Base-by-base conservation (phyloP, 2,797 vertebrate genomes). In the Tokudaia muenninki region DNA sequence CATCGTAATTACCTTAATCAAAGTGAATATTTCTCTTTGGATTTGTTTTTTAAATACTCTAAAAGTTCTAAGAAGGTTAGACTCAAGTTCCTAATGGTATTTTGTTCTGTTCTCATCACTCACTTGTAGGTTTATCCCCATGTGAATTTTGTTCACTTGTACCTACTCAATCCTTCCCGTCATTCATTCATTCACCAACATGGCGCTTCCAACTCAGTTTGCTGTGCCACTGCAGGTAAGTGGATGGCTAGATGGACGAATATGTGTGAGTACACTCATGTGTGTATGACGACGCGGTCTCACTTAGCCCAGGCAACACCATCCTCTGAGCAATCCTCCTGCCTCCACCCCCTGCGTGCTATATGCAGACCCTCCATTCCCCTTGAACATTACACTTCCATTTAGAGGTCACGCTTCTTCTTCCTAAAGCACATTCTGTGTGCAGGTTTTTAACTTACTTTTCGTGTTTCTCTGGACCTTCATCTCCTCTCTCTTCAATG, bases 1-100 rank as follows among this genome's bases (percentile, higher is more conserved):
- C 47, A 78, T 83, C 6, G 7, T 87, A 86, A 80, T 61, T 67
- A 50, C 47, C 47, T 94, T 92, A 89, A 89, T 83, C 55, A 75
- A 80, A 47, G 17, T 52, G 10, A 29, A 61, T 87, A 12, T 81
- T 94, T 79, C 63, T 83, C 78, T 19, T 91, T 50, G 1, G 37
- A 82, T 41, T 91, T 41, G 21, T 59, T 90, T 91, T 77, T 84
- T 70, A 16, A 89, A 86, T 70, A 57, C 75, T 81, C 41, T 65
- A 44, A 24, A 91, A 91, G 79, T 74, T 50, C 13, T 88, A 93
- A 91, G 57, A 91, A 83, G 57, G 57, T 26, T 26, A 21, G 8
- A 41, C 55, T 55, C 1, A 31, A 26, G 16, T 83, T 91, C 34
- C 87, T 84, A 37, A 59, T 77, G 22, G 9, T 17, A 16, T 83